These are phyloP conservation scores for Stichodactyla mertensii DNA, from an alignment of 64 coral and sea anemone species.

Conservation along the genomic window DNA sequence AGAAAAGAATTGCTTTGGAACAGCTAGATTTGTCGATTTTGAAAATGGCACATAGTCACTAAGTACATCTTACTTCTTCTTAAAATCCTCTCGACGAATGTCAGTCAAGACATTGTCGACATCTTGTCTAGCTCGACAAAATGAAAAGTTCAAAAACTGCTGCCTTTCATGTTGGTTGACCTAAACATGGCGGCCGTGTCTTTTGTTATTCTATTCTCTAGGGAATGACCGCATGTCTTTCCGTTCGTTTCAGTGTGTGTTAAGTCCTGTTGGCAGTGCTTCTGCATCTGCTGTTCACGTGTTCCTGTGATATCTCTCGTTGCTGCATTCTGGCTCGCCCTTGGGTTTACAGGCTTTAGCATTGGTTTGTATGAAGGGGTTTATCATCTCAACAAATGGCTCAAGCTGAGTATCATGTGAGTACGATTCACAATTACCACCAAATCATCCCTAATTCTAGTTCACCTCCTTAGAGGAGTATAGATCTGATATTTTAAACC, in stretches of 20 bases:
- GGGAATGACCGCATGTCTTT: neutral
- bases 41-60: neutral
- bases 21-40: neutral
- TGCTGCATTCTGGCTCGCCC: constrained; percentile 52
- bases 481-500: no score
- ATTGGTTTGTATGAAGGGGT: constrained; percentile 63
- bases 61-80: neutral
- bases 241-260: constrained; percentile 43
- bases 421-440: neutral
- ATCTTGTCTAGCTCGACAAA: neutral
- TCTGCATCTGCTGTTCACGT: constrained; percentile 63
- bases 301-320: constrained; percentile 54
- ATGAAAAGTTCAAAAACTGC: neutral
- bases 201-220: neutral
- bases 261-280: constrained; percentile 71
- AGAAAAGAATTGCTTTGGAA: neutral
- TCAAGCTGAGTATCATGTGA: constrained; percentile 78
- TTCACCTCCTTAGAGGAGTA: no score
- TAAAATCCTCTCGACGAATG: neutral
- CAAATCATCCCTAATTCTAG: neutral
- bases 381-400: constrained; percentile 53
- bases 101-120: neutral
- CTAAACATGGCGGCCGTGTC: neutral
- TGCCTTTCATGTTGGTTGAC: neutral
- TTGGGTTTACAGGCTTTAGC: constrained; percentile 70